phyloP scores from a whole-genome alignment of 2,797 vertebrate species.

The Corythornis leucogaster region DNA sequence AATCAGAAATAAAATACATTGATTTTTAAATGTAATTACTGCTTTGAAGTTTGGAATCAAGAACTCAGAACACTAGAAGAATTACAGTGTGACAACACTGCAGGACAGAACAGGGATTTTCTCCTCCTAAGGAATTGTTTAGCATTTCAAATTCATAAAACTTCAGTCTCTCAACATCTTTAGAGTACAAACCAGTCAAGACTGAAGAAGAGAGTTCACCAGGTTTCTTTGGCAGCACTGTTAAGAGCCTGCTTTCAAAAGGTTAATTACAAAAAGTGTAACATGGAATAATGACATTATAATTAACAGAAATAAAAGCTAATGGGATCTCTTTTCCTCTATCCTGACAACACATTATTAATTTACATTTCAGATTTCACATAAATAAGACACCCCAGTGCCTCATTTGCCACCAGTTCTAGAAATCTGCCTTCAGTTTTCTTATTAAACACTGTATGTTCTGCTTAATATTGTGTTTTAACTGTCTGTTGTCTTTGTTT shows the following conservation, averaged over 20 bases:
- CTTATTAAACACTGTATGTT: neutral
- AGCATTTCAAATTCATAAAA: neutral
- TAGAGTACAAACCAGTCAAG: neutral
- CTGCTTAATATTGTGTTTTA: accelerated
- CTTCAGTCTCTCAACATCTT: neutral
- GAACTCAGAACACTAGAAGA: neutral
- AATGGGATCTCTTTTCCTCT: neutral
- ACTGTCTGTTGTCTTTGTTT: neutral
- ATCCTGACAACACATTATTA: neutral
- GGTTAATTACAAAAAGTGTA: neutral
- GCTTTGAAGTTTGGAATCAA: neutral
- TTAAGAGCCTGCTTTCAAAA: neutral
- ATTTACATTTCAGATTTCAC: neutral
- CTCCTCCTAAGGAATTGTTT: neutral
- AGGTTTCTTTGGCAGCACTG: neutral
- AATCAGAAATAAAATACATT: neutral
- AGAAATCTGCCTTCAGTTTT: neutral
- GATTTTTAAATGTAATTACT: neutral
- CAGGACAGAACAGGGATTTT: neutral
- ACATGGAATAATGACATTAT: neutral
- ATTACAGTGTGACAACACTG: too few relatives aligned
- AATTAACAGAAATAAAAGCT: neutral
- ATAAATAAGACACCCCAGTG: neutral
- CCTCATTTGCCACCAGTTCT: neutral
- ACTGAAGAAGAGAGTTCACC: neutral